Evolutionary conservation across 2,888 invertebrate genomes (phyloP).

Genomic region (Germaria angustata): DNA sequence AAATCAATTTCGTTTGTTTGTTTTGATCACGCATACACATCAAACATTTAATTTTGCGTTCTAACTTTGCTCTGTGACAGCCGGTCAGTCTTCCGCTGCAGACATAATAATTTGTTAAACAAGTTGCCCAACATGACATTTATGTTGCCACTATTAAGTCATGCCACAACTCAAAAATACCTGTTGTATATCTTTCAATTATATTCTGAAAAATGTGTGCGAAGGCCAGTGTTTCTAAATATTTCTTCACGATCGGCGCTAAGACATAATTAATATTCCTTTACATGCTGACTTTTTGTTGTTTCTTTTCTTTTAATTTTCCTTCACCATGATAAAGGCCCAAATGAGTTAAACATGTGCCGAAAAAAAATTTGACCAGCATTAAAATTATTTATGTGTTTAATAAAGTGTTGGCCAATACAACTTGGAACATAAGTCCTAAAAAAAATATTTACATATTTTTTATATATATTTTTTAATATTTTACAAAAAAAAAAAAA

Average conservation of each 20-base stretch:
- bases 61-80: background rate
- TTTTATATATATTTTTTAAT: background rate
- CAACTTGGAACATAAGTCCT: background rate
- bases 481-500: background rate
- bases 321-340: background rate
- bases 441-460: background rate
- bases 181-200: background rate
- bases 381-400: background rate
- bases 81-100: background rate
- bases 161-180: background rate
- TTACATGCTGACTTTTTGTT: background rate
- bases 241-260: background rate
- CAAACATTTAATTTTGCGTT: background rate
- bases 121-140: constrained; percentile 25
- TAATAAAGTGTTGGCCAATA: background rate
- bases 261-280: background rate
- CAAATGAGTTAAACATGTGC: background rate
- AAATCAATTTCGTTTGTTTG: too few relatives aligned
- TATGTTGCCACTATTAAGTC: constrained; percentile 20
- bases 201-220: background rate
- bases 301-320: background rate
- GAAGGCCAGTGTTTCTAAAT: background rate
- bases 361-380: background rate
- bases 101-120: background rate
- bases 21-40: background rate